Conservation (phyloP, 1,140 invertebrate genomes). For the Galleria mellonella region DNA sequence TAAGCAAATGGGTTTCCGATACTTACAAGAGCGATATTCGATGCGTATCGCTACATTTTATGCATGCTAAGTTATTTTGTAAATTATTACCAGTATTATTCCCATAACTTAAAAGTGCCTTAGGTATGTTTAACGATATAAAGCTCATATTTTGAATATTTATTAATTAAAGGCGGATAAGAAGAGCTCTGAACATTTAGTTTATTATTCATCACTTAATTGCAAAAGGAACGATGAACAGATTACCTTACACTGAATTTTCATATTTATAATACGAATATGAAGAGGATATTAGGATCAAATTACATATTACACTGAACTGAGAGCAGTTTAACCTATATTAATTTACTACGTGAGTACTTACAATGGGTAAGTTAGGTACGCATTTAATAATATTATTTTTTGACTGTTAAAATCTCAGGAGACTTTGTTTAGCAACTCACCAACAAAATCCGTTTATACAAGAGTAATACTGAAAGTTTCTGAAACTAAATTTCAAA, state of each 20-base stretch:
- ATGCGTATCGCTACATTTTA: conserved; percentile 44
- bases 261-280: too few species aligned
- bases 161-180: too few species aligned
- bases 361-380: too few species aligned
- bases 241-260: too few species aligned
- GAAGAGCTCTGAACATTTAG: not conserved
- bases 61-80: conserved; percentile 31
- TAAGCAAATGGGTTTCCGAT: conserved; percentile 68
- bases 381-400: too few species aligned
- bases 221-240: not conserved
- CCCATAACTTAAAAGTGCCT: conserved; percentile 8
- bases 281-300: too few species aligned
- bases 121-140: not conserved
- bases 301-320: too few species aligned
- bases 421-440: not conserved
- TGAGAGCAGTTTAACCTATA: too few species aligned
- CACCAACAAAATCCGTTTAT: conserved; percentile 1
- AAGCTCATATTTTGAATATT: too few species aligned
- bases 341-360: too few species aligned
- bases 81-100: conserved; percentile 34
- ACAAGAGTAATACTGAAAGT: conserved; percentile 1
- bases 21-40: conserved; percentile 58
- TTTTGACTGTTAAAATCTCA: not conserved
- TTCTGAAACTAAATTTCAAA: conserved; percentile 15
- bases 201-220: not conserved